Conservation (phyloP, 2,888 invertebrate species). For the Dolichopus griseipennis region DNA sequence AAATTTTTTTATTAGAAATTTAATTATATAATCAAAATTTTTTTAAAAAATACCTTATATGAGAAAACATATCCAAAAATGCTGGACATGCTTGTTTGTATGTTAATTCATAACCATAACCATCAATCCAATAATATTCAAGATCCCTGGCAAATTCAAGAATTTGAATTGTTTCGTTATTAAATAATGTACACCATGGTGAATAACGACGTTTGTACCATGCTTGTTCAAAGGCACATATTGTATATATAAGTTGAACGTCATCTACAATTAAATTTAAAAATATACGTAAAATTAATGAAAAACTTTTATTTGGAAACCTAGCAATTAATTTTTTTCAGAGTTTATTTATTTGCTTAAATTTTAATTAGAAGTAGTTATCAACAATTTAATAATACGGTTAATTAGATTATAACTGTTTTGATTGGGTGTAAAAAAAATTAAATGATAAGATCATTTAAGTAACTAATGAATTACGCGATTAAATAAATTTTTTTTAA, state of each 20-base stretch:
- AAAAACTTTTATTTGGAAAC: no score
- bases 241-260: constrained; percentile 57
- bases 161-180: constrained; percentile 49
- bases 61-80: constrained; percentile 59
- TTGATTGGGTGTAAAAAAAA: no score
- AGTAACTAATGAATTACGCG: no score
- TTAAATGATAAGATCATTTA: no score
- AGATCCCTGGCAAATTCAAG: constrained; percentile 70
- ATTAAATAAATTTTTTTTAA: no score
- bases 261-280: constrained; percentile 45
- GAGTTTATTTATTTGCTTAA: no score
- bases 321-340: no score
- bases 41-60: constrained; percentile 51
- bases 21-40: not conserved
- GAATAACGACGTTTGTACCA: constrained; percentile 57
- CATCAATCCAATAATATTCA: constrained; percentile 73
- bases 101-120: constrained; percentile 66
- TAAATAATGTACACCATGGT: constrained; percentile 73
- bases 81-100: constrained; percentile 67
- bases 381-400: no score
- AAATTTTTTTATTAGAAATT: not conserved
- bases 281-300: no score
- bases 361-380: no score
- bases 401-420: no score
- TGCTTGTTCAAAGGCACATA: constrained; percentile 76